Conservation (phyloP, 2,888 invertebrate genomes). For the Microplitis manilae region DNA sequence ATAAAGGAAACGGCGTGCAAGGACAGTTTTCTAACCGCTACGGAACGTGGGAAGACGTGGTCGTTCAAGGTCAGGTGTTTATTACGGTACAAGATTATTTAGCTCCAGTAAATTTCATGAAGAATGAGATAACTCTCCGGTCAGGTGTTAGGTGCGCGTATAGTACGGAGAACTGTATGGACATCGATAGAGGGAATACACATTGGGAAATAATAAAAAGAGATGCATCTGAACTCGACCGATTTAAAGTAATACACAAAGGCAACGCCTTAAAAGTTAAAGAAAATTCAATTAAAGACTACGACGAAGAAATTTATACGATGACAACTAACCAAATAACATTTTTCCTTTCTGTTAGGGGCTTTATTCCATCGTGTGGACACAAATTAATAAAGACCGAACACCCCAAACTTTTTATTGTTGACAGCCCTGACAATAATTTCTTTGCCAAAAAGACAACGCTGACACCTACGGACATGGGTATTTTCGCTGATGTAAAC, state of each 20-base stretch:
- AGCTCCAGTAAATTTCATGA: conserved; percentile 31
- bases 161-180: conserved; percentile 27
- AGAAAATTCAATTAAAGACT: background rate
- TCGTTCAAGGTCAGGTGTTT: conserved; percentile 28
- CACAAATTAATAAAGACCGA: conserved; percentile 14
- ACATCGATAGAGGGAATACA: conserved; percentile 37
- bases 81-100: conserved; percentile 23
- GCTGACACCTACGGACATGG: conserved; percentile 13
- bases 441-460: conserved; percentile 2
- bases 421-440: too few species aligned
- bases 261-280: conserved; percentile 24
- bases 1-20: conserved; percentile 10
- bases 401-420: too few species aligned
- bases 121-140: conserved; percentile 32
- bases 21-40: conserved; percentile 24
- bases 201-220: conserved; percentile 33
- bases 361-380: conserved; percentile 33
- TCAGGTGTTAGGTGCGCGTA: conserved; percentile 39
- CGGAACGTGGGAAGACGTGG: conserved; percentile 31
- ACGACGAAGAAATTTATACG: conserved; percentile 20
- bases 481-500: conserved; percentile 45
- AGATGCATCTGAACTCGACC: conserved; percentile 7
- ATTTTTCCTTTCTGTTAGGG: conserved; percentile 38
- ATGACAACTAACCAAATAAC: conserved; percentile 33
- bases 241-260: conserved; percentile 24